Percentiles rank a stretch among this genome's conserved stretches.
Evolutionary conservation across 2,888 invertebrate species (phyloP).

Genomic region (Caenorhabditis japonica): DNA sequence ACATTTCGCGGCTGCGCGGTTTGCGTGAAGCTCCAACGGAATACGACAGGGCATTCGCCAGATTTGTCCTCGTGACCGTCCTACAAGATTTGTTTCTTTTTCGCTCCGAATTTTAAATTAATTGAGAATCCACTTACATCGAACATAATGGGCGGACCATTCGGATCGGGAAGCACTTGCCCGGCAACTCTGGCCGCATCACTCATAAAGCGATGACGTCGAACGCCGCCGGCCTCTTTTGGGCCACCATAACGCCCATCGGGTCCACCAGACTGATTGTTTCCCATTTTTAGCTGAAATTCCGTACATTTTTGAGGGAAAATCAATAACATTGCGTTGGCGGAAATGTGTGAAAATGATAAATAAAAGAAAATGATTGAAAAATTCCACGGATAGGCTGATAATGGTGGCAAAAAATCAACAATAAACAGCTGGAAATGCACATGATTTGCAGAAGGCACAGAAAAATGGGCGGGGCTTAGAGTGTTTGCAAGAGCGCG

Average conservation of each 20-base stretch:
- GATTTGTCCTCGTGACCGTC: conserved; percentile 54
- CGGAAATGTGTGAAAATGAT: too few species aligned
- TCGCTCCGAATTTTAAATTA: too few species aligned
- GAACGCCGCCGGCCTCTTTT: conserved; percentile 28
- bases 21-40: conserved; percentile 71
- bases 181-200: conserved; percentile 43
- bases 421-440: conserved; percentile 40
- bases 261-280: conserved; percentile 51
- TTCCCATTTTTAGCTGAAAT: conserved; percentile 42
- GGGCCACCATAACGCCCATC: conserved; percentile 22
- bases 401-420: too few species aligned
- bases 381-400: background rate
- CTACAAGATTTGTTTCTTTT: conserved; percentile 33
- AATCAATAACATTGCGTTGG: too few species aligned
- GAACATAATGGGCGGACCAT: conserved; percentile 51
- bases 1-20: conserved; percentile 61
- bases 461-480: conserved; percentile 29
- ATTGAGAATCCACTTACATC: conserved; percentile 22
- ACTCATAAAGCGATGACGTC: conserved; percentile 57
- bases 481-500: conserved; percentile 7
- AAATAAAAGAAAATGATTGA: conserved; percentile 1
- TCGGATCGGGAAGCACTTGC: conserved; percentile 48
- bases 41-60: conserved; percentile 77
- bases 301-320: too few species aligned
- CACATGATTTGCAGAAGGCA: conserved; percentile 33